These are phyloP conservation scores for Epistrophe grossulariae DNA, from an alignment of 2,888 invertebrate species.

Conservation along the genomic window DNA sequence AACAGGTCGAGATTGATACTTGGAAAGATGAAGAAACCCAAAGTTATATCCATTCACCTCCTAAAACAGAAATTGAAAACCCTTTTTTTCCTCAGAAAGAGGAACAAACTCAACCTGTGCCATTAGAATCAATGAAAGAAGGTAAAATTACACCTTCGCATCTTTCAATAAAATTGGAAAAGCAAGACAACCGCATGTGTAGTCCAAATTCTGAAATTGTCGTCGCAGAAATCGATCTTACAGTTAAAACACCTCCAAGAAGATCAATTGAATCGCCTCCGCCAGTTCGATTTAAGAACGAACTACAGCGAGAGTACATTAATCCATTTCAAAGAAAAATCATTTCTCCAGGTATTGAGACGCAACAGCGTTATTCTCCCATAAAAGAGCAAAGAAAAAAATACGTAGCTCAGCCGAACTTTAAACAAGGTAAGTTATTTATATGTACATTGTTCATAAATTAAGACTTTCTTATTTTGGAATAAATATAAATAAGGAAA, in stretches of 20 bases:
- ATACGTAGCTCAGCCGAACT: not conserved
- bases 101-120: not conserved
- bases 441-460: no score
- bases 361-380: not conserved
- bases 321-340: constrained; percentile 21
- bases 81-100: no score
- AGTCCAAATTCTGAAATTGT: not conserved
- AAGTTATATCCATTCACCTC: not conserved
- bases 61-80: not conserved
- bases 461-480: no score
- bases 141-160: not conserved
- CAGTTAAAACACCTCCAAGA: not conserved
- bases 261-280: not conserved
- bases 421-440: constrained; percentile 4
- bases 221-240: constrained; percentile 11
- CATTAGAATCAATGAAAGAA: not conserved
- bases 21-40: not conserved
- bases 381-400: not conserved
- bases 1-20: not conserved
- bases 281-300: not conserved
- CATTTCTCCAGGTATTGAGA: not conserved
- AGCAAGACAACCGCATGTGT: not conserved
- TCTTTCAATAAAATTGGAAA: not conserved
- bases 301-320: not conserved
- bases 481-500: no score